Evolutionary conservation across 2,888 invertebrate genomes (phyloP).

Genomic region (Hemaris fuciformis): DNA sequence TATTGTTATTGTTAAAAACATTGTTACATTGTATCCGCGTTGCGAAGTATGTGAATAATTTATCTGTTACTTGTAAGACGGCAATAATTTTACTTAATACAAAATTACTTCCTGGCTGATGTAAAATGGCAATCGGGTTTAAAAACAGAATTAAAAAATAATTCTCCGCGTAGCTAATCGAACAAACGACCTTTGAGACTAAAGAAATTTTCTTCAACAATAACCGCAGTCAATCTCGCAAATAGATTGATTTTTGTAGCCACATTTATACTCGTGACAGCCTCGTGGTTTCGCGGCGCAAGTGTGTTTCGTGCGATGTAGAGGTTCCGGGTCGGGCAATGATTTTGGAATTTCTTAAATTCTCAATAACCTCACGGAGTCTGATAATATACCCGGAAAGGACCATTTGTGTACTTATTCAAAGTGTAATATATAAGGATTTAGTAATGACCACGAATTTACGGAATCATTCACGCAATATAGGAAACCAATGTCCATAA

Average conservation of each 20-base stretch:
- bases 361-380: no score
- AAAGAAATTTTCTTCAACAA: neutral
- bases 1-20: conserved; percentile 9
- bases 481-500: neutral
- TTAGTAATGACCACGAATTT: no score
- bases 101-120: neutral
- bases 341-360: no score
- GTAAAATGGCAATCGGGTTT: conserved; percentile 13
- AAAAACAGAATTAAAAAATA: neutral
- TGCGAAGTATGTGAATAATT: conserved; percentile 3
- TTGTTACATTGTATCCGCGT: conserved; percentile 1
- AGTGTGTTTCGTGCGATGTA: no score
- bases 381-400: no score
- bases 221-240: neutral
- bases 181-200: neutral
- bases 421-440: no score
- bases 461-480: no score
- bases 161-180: neutral
- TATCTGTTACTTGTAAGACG: neutral
- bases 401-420: no score
- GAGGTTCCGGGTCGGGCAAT: no score
- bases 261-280: neutral
- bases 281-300: neutral
- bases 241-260: neutral
- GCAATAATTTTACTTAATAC: neutral